Evolutionary conservation across 1,140 invertebrate genomes (phyloP).

Genomic region (Musca domestica): DNA sequence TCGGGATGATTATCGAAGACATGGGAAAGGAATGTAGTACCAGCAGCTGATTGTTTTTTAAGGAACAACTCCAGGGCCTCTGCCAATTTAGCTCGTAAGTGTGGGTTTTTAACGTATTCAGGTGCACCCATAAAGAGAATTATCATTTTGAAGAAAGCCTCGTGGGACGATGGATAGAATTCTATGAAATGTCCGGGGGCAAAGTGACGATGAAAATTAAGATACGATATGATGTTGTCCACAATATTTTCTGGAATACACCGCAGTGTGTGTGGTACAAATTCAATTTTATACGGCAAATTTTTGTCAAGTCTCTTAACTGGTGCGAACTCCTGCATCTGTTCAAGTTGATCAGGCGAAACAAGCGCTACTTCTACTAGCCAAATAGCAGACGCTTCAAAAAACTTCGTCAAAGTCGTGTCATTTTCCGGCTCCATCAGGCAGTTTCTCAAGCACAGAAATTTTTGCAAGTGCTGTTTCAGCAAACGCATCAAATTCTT

Average conservation of each 20-base stretch:
- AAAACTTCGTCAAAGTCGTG: constrained; percentile 63
- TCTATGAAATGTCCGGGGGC: constrained; percentile 60
- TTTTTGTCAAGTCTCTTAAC: constrained; percentile 34
- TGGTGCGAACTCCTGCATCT: constrained; percentile 42
- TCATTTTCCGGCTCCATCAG: constrained; percentile 47
- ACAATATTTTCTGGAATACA: constrained; percentile 89
- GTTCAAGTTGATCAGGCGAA: constrained; percentile 33
- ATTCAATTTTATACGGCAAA: constrained; percentile 32
- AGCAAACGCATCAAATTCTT: constrained; percentile 64
- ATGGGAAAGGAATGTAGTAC: constrained; percentile 63
- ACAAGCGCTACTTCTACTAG: constrained; percentile 72
- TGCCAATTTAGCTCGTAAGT: constrained; percentile 84
- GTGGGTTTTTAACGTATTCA: constrained; percentile 83
- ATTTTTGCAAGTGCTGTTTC: constrained; percentile 60
- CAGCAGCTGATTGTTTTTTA: constrained; percentile 63
- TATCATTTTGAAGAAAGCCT: constrained; percentile 72
- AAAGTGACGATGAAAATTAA: constrained; percentile 71
- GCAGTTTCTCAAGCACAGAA: constrained; percentile 41
- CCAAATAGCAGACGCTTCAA: constrained; percentile 80
- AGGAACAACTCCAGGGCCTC: constrained; percentile 83
- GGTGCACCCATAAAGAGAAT: constrained; percentile 75
- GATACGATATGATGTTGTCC: constrained; percentile 80
- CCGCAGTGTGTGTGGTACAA: constrained; percentile 44
- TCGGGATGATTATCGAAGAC: constrained; percentile 78
- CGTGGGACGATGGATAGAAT: constrained; percentile 52